Percentiles rank a stretch among this genome's conserved stretches.
phyloP scores from a whole-genome alignment of 2,888 invertebrate species.

The Ypsolopha scabrella region DNA sequence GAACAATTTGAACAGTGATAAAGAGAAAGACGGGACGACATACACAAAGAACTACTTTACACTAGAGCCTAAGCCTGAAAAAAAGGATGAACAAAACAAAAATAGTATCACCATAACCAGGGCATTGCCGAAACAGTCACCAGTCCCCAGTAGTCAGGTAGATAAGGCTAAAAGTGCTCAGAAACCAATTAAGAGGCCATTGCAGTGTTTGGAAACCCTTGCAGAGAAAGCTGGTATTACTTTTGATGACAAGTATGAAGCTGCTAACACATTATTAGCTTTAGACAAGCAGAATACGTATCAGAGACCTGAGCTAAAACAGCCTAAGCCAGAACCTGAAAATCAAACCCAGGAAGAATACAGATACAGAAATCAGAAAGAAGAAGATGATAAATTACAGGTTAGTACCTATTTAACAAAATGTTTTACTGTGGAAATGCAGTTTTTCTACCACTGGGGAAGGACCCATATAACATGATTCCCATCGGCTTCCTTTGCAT shows the following conservation, averaged over 20 bases:
- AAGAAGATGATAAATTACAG: slow-evolving; percentile 61
- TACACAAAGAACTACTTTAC: slow-evolving; percentile 57
- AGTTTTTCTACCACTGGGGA: no score
- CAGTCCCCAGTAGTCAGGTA: slow-evolving; percentile 25
- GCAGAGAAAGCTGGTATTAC: slow-evolving; percentile 81
- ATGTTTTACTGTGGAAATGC: no score
- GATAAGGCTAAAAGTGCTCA: slow-evolving; percentile 40
- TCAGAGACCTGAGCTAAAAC: slow-evolving; percentile 46
- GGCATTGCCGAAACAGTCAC: slow-evolving; percentile 46
- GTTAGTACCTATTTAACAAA: slow-evolving; percentile 18
- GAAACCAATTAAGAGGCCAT: slow-evolving; percentile 46
- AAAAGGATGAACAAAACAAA: slow-evolving; percentile 60
- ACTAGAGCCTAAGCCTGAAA: slow-evolving; percentile 53
- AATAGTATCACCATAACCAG: slow-evolving; percentile 65
- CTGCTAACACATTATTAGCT: slow-evolving; percentile 73
- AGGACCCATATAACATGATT: no score
- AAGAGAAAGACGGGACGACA: slow-evolving; percentile 49
- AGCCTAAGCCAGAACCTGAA: slow-evolving; percentile 49
- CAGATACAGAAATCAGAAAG: slow-evolving; percentile 52
- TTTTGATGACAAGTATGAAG: slow-evolving; percentile 81
- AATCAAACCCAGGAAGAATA: slow-evolving; percentile 43
- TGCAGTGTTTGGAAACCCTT: slow-evolving; percentile 79
- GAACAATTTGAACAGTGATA: slow-evolving; percentile 33
- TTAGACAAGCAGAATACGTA: slow-evolving; percentile 73
- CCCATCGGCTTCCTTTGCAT: no score